phyloP scores from a whole-genome alignment of 2,113 vertebrate species.

The Nipponia nippon region DNA sequence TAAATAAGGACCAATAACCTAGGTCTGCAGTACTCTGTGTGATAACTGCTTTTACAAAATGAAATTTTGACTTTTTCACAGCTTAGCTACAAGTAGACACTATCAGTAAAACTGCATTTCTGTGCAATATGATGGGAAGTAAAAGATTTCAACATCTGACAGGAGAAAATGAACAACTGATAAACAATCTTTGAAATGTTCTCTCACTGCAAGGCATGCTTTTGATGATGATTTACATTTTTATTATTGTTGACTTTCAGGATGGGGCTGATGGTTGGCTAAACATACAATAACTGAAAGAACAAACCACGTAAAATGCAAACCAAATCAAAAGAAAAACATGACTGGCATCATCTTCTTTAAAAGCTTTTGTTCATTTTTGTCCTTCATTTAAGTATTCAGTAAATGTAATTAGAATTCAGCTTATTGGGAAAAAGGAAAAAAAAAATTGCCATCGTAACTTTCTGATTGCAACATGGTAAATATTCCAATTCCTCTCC shows the following conservation, averaged over 20 bases:
- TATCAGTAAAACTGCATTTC: constrained; percentile 75
- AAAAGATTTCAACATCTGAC: constrained; percentile 79
- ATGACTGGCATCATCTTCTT: background rate
- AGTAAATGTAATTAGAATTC: background rate
- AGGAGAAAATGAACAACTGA: constrained; percentile 78
- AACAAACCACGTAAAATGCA: constrained; percentile 20
- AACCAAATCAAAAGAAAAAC: constrained; percentile 22
- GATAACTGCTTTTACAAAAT: constrained; percentile 81
- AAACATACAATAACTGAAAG: constrained; percentile 41
- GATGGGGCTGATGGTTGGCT: constrained; percentile 33
- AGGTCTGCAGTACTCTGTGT: constrained; percentile 55
- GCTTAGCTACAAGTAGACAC: constrained; percentile 73
- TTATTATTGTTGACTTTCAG: constrained; percentile 76
- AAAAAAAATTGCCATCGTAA: background rate
- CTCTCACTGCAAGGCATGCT: constrained; percentile 62
- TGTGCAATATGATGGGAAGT: constrained; percentile 70
- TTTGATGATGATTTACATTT: constrained; percentile 73
- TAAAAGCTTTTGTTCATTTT: constrained; percentile 14
- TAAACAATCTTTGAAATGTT: constrained; percentile 77
- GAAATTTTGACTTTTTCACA: constrained; percentile 80
- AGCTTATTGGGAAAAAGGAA: background rate
- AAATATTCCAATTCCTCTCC: background rate
- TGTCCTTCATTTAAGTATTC: background rate
- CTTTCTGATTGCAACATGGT: background rate
- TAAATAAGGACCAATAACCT: constrained; percentile 82